Base-by-base conservation (phyloP, 2,888 invertebrate genomes). In the Thereva nobilitata region DNA sequence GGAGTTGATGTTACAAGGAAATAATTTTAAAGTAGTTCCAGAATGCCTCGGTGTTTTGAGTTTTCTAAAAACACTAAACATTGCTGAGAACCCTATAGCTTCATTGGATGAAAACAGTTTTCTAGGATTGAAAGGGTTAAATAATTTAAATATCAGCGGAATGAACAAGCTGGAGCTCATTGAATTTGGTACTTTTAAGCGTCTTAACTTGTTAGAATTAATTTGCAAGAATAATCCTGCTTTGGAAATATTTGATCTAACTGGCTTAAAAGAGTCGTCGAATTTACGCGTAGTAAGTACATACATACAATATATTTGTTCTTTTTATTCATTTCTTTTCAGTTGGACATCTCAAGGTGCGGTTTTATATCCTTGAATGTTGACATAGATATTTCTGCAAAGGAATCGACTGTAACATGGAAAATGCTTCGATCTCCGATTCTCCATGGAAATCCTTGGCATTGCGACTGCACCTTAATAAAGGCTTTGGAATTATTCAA, bases 311-410 rank as follows among this genome's bases (percentile, higher is more conserved):
- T 1, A 12, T 37, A 44, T 23, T n/a, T 23, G 10, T 52, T 50
- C 38, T 37, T 49, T 10, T 41, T 56, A 50, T 38, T 37, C 61
- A n/a, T 38, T 64, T 67, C 5, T n/a, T 75, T 75, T 55, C 72
- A 89, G 87, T 77, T 89, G 45, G 86, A 89, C 72, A 76, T 89
- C 53, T 86, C 87, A 71, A 82, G 87, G 73, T 87, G 87, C 75
- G 82, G 84, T 34, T 76, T 89, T 49, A 84, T 80, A 72, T 83
- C 84, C 64, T 76, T 81, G 9, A 67, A 68, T 9, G 54, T 68
- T 2, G 65, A 72, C 8, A 49, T 70, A 10, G 65, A 71, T 12
- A 23, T 35, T n/a, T 44, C n/a, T 0, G n/a, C n/a, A 9, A 54
- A 64, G 12, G 38, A 9, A 5, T 34, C 50, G 35, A 8, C 38